These are phyloP conservation scores for Tenodera sinensis DNA, from an alignment of 2,888 invertebrate species.

Conservation along the genomic window DNA sequence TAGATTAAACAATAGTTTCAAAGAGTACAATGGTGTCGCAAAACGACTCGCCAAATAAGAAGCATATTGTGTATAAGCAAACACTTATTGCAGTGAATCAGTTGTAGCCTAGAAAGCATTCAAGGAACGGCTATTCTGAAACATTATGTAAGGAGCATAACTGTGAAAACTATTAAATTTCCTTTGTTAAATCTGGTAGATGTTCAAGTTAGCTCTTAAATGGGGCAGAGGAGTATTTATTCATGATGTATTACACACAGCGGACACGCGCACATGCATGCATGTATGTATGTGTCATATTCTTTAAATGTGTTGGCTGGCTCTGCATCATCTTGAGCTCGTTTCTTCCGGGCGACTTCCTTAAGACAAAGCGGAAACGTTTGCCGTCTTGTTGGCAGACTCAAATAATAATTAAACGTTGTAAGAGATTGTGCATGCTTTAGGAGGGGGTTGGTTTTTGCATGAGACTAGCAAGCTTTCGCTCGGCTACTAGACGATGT, in stretches of 20 bases:
- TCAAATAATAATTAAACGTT: conserved; percentile 24
- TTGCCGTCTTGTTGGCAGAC: conserved; percentile 5
- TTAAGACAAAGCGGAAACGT: conserved; percentile 13
- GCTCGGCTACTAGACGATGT: neutral
- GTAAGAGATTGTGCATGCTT: neutral
- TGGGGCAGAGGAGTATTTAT: neutral
- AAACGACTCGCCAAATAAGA: too few relatives aligned
- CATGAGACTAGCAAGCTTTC: neutral
- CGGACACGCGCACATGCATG: neutral
- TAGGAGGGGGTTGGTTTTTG: neutral
- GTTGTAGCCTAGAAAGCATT: too few relatives aligned
- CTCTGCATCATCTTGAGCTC: neutral
- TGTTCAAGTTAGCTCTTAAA: neutral
- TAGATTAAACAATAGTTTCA: too few relatives aligned
- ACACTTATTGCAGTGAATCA: too few relatives aligned
- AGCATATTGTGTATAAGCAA: too few relatives aligned
- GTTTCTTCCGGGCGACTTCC: conserved; percentile 20
- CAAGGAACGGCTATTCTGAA: too few relatives aligned
- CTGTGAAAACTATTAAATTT: too few relatives aligned
- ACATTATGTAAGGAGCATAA: too few relatives aligned
- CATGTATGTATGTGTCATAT: neutral
- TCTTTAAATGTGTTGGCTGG: neutral
- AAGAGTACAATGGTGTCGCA: too few relatives aligned
- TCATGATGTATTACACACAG: neutral
- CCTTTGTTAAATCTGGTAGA: too few relatives aligned